These are phyloP conservation scores for Cydia amplana DNA, from an alignment of 1,140 invertebrate genomes.

Conservation along the genomic window DNA sequence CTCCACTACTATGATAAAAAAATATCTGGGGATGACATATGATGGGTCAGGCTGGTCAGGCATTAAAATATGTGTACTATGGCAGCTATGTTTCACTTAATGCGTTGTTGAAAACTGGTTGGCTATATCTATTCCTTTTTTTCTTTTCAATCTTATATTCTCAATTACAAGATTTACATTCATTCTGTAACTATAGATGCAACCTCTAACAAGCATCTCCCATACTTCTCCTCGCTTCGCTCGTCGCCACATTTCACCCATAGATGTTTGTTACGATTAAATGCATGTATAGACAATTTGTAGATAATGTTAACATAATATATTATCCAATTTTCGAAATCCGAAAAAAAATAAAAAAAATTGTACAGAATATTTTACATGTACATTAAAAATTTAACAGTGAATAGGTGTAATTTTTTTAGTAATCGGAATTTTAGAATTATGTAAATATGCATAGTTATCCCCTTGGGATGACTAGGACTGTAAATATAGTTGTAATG, in stretches of 20 bases:
- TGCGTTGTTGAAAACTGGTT: too few relatives aligned
- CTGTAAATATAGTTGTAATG: constrained; percentile 65
- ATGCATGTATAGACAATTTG: constrained; percentile 48
- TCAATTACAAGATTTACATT: not conserved
- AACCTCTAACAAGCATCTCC: not conserved
- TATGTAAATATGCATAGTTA: constrained; percentile 27
- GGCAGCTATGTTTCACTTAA: too few relatives aligned
- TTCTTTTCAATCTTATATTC: not conserved
- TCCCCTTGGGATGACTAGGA: not conserved
- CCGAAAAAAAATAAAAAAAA: constrained; percentile 42
- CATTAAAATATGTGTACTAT: not conserved
- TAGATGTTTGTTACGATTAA: constrained; percentile 11
- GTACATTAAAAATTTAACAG: constrained; percentile 42
- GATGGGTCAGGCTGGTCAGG: too few relatives aligned
- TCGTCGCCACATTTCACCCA: not conserved
- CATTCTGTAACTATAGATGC: not conserved
- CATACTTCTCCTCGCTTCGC: constrained; percentile 5
- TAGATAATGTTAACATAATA: constrained; percentile 59
- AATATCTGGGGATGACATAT: too few relatives aligned
- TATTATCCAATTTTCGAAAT: constrained; percentile 24
- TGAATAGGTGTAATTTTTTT: constrained; percentile 37
- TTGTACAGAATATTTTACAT: constrained; percentile 61
- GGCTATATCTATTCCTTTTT: too few relatives aligned
- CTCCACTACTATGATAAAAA: too few relatives aligned
- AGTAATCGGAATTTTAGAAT: constrained; percentile 43